These are phyloP conservation scores for Streptopelia turtur DNA, from an alignment of 2,797 vertebrate genomes.

Conservation along the genomic window DNA sequence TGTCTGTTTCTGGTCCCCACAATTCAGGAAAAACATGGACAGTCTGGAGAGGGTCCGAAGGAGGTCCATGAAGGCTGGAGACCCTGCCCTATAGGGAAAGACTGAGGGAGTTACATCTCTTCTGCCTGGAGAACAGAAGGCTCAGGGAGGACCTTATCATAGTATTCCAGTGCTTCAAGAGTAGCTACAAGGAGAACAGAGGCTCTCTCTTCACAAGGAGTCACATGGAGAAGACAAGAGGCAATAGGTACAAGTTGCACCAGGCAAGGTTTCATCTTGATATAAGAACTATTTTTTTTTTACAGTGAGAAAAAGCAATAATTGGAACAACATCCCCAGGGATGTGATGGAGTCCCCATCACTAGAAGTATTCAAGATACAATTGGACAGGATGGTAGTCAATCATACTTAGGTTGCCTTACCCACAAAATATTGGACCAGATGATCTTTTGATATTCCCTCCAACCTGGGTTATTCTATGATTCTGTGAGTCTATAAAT, in stretches of 20 bases:
- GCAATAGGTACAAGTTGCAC: background rate
- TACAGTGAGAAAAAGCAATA: background rate
- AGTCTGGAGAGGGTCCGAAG: background rate
- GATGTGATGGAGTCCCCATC: background rate
- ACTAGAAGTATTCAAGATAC: background rate
- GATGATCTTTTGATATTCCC: background rate
- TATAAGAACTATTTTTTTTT: background rate
- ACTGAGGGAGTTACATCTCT: background rate
- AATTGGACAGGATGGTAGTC: background rate
- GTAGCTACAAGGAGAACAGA: background rate
- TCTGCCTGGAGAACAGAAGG: background rate
- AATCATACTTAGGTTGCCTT: background rate
- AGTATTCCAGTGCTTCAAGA: background rate
- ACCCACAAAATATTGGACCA: background rate
- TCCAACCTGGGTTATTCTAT: background rate
- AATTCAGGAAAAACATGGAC: fast-evolving
- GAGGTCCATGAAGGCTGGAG: background rate
- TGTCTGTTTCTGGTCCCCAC: too few species aligned
- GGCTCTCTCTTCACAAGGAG: background rate
- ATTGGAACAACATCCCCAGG: background rate
- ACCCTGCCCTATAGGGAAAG: background rate
- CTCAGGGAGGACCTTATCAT: background rate
- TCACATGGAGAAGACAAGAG: background rate
- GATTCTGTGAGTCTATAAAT: background rate
- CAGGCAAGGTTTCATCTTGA: background rate